Percentiles rank a stretch among this genome's conserved stretches.
phyloP scores from a whole-genome alignment of 2,113 vertebrate species.

The Cheirogaleus medius region DNA sequence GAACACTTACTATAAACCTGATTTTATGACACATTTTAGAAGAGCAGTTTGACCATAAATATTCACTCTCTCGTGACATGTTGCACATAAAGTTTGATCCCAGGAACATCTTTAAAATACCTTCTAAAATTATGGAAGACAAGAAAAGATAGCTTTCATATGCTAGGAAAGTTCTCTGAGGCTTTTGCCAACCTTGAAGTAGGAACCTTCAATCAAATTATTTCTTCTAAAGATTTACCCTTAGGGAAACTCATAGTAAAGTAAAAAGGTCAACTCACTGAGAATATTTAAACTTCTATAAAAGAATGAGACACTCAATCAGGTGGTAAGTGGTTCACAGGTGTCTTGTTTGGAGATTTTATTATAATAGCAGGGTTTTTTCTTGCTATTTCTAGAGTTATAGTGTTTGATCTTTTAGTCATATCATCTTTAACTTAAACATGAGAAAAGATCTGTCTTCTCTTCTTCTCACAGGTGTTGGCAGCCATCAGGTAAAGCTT shows the following conservation, averaged over 20 bases:
- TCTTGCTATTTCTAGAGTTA: slow-evolving; percentile 16
- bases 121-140: slow-evolving; percentile 66
- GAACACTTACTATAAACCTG: slow-evolving; percentile 72
- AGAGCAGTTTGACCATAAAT: slow-evolving; percentile 69
- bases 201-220: slow-evolving; percentile 52
- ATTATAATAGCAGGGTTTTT: background rate
- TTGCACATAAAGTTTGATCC: slow-evolving; percentile 68
- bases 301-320: slow-evolving; percentile 40
- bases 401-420: background rate
- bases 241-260: slow-evolving; percentile 65
- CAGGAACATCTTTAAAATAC: slow-evolving; percentile 60
- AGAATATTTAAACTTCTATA: slow-evolving; percentile 55
- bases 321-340: background rate
- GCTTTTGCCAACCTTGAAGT: slow-evolving; percentile 2
- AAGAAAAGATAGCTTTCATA: slow-evolving; percentile 57
- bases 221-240: slow-evolving; percentile 60
- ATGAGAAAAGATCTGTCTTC: background rate
- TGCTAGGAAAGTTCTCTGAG: slow-evolving; percentile 24
- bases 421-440: background rate
- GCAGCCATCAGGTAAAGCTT: background rate
- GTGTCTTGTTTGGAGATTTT: slow-evolving; percentile 47
- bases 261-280: slow-evolving; percentile 60
- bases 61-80: slow-evolving; percentile 67
- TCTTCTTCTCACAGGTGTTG: background rate
- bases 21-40: slow-evolving; percentile 78